Conservation (phyloP, 2,888 invertebrate genomes). For the Xanthorhoe designata region DNA sequence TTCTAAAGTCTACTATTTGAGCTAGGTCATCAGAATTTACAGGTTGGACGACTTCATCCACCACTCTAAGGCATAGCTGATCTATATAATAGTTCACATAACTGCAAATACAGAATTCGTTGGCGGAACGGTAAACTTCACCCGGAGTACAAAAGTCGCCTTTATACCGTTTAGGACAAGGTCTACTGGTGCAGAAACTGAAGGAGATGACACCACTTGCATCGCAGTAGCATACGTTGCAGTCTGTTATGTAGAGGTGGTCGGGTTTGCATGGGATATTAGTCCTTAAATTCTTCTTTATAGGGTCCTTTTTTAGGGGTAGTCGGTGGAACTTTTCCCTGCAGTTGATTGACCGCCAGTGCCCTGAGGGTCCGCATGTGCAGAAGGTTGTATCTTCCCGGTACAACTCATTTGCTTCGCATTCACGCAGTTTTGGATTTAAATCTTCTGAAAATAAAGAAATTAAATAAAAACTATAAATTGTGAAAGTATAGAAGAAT, state of each 20-base stretch:
- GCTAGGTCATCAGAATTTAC: constrained; percentile 42
- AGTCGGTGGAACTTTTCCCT: constrained; percentile 49
- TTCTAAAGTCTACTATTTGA: constrained; percentile 43
- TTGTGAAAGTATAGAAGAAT: too few relatives aligned
- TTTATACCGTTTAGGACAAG: constrained; percentile 52
- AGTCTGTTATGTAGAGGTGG: constrained; percentile 56
- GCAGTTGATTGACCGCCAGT: constrained; percentile 60
- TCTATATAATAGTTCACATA: constrained; percentile 60
- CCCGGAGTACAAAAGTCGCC: constrained; percentile 56
- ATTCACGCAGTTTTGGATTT: constrained; percentile 38
- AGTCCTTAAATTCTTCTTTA: constrained; percentile 39
- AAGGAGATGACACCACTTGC: constrained; percentile 45
- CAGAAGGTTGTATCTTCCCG: constrained; percentile 54
- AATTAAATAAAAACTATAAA: neutral
- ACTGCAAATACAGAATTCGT: constrained; percentile 63
- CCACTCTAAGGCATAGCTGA: constrained; percentile 53
- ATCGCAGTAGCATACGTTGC: constrained; percentile 63
- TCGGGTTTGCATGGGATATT: constrained; percentile 54
- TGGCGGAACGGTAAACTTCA: constrained; percentile 52
- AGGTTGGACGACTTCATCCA: constrained; percentile 44
- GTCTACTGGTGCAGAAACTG: constrained; percentile 55
- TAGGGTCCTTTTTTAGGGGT: constrained; percentile 31
- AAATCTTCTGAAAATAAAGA: constrained; percentile 22
- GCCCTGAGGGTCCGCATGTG: constrained; percentile 54
- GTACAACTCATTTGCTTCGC: constrained; percentile 51